Percentiles rank a stretch among this genome's conserved stretches.
Conservation (phyloP, 2,888 invertebrate genomes). For the Uloborus plumipes region DNA sequence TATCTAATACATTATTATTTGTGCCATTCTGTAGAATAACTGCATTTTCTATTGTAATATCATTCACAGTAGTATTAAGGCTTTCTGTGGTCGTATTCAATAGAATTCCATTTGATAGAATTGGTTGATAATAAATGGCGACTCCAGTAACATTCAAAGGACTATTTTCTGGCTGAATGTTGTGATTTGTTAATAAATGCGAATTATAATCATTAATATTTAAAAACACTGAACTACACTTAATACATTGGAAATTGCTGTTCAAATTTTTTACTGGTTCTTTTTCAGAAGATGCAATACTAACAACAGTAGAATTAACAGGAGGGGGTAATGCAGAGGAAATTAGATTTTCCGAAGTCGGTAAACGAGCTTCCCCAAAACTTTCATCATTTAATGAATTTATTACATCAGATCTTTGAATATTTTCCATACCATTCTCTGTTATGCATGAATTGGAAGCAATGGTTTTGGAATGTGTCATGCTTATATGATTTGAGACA, state of each 20-base stretch:
- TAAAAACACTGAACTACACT: slow-evolving; percentile 70
- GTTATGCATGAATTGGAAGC: neutral
- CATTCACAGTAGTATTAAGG: neutral
- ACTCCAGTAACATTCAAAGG: slow-evolving; percentile 19
- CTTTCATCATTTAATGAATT: slow-evolving; percentile 10
- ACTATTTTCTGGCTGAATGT: slow-evolving; percentile 29
- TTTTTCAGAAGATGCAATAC: neutral
- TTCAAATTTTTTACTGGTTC: slow-evolving; percentile 2
- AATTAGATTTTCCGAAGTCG: neutral
- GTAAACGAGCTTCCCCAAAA: slow-evolving; percentile 10
- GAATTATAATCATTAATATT: slow-evolving; percentile 70
- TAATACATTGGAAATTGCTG: slow-evolving; percentile 69
- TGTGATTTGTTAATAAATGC: slow-evolving; percentile 69
- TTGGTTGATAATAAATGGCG: slow-evolving; percentile 9
- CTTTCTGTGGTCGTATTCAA: slow-evolving; percentile 4
- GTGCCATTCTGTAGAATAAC: neutral
- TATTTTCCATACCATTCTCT: slow-evolving; percentile 8
- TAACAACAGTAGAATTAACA: slow-evolving; percentile 6
- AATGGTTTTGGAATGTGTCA: slow-evolving; percentile 72
- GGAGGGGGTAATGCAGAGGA: neutral
- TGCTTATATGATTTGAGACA: slow-evolving; percentile 75
- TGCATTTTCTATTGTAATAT: neutral
- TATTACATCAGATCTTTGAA: slow-evolving; percentile 13
- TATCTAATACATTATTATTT: slow-evolving; percentile 21
- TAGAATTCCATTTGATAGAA: slow-evolving; percentile 12